Evolutionary conservation across 2,888 invertebrate species (phyloP).

Genomic region (Dolomedes plantarius): DNA sequence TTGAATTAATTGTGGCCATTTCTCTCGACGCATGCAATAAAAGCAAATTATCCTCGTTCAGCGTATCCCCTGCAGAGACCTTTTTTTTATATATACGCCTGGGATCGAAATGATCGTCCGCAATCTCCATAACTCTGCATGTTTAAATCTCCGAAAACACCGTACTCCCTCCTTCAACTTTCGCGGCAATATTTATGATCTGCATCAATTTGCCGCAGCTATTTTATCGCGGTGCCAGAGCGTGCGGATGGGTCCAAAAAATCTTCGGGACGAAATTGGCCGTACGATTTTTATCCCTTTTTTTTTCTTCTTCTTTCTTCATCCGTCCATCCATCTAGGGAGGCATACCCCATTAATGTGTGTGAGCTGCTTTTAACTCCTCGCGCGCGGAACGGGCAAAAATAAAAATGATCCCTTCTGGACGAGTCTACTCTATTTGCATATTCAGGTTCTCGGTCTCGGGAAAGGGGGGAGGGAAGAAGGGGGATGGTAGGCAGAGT

Average conservation of each 20-base stretch:
- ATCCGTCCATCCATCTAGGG: neutral
- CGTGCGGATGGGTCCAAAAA: slow-evolving; percentile 8
- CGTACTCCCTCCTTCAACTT: neutral
- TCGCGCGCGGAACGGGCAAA: neutral
- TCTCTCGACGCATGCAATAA: too few relatives aligned
- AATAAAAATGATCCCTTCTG: slow-evolving; percentile 15
- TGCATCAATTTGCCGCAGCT: neutral
- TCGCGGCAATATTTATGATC: slow-evolving; percentile 5
- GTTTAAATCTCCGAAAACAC: neutral
- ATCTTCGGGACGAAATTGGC: neutral
- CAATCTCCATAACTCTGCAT: neutral
- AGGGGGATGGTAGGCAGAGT: slow-evolving; percentile 3
- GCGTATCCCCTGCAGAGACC: too few relatives aligned
- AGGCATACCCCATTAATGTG: slow-evolving; percentile 19
- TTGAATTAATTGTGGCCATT: too few relatives aligned
- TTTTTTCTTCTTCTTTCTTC: neutral
- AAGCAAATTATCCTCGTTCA: too few relatives aligned
- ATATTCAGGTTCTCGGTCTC: slow-evolving; percentile 25
- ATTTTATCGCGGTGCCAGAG: neutral
- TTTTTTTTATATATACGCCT: too few relatives aligned
- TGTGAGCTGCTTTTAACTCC: slow-evolving; percentile 28
- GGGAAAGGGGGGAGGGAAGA: neutral
- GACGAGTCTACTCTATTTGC: slow-evolving; percentile 26
- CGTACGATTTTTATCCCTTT: neutral
- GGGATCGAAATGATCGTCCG: too few relatives aligned